A percentile compares a stretch with the other conserved stretches of the same genome.
Conservation (phyloP, 1,140 invertebrate genomes). For the Gonioctena quinquepunctata region DNA sequence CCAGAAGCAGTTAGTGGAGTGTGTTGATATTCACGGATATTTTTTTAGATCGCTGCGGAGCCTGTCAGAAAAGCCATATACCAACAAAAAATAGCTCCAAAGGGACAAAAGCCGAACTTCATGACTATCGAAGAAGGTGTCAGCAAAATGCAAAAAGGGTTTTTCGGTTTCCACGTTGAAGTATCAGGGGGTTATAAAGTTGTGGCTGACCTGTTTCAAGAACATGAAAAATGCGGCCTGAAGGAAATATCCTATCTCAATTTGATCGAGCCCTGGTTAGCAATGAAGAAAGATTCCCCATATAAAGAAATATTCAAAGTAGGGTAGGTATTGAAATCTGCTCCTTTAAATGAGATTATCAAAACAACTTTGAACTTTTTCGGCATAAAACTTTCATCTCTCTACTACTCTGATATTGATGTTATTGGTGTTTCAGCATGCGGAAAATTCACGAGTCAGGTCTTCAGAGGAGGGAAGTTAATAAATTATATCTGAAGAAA, state of each 20-base stretch:
- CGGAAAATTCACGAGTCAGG: conserved; percentile 63
- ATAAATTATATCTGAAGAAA: conserved; percentile 60
- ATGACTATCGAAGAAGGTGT: conserved; percentile 63
- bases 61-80: conserved; percentile 62
- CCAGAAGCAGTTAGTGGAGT: too few species aligned
- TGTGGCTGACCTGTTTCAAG: conserved; percentile 63
- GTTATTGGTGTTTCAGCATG: conserved; percentile 54
- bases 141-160: conserved; percentile 58
- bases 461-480: conserved; percentile 59
- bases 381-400: not conserved
- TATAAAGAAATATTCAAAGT: conserved; percentile 65
- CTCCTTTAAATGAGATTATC: too few species aligned
- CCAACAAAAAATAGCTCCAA: conserved; percentile 63
- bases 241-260: conserved; percentile 64
- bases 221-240: conserved; percentile 68
- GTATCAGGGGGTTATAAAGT: conserved; percentile 62
- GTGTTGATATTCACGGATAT: too few species aligned
- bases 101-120: conserved; percentile 58
- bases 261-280: conserved; percentile 54
- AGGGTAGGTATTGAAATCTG: too few species aligned
- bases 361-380: too few species aligned
- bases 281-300: conserved; percentile 57
- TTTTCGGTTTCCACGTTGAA: conserved; percentile 69
- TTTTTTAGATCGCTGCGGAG: conserved; percentile 52
- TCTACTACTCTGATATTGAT: not conserved